Base-by-base conservation (phyloP, 2,888 invertebrate species). In the Dioctria linearis region DNA sequence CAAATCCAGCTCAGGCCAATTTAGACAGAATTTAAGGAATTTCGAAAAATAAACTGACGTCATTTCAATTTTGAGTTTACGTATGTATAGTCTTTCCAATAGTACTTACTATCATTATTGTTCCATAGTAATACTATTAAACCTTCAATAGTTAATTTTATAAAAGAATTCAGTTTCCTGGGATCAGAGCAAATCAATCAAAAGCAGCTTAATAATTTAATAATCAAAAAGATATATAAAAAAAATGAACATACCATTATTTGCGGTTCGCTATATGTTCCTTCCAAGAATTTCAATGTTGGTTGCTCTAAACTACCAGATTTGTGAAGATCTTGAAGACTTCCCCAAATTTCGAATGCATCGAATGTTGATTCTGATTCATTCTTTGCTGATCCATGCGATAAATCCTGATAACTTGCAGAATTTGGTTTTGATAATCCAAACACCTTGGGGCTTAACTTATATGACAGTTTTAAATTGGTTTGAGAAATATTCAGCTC, bases 391-490 rank as follows among this genome's bases (percentile, higher is more conserved):
- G 81, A 83, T n/a, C 84, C 84, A 6, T 83, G 79, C 39, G 83
- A 82, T 87, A 89, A 63, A 88, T 88, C 86, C 88, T 89, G 85
- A 86, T 85, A 84, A 87, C 88, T 85, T 86, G 84, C 81, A 85
- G 86, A 82, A n/a, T 83, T 83, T 84, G 86, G 83, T 80, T 83
- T 82, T 0, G 91, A 87, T 4, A 90, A 84, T n/a, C 90, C 90
- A 85, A 92, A 93, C 46, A 93, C 93, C 88, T 93, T 93, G 0
- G 93, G 93, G 85, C 93, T 93, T 13, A 93, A 88, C 85, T 93
- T 93, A 83, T 91, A 90, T 80, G 86, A 87, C 69, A 88, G 25
- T 25, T 25, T 25, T 25, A 25, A 25, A 25, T 25, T 25, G 25
- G 25, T 25, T 25, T 25, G 25, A 25, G 25, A 25, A 25, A 25